Evolutionary conservation across 2,797 vertebrate genomes (phyloP), one percentile per base, ranked within the genome.

Genomic region (Oreochromis mossambicus): DNA sequence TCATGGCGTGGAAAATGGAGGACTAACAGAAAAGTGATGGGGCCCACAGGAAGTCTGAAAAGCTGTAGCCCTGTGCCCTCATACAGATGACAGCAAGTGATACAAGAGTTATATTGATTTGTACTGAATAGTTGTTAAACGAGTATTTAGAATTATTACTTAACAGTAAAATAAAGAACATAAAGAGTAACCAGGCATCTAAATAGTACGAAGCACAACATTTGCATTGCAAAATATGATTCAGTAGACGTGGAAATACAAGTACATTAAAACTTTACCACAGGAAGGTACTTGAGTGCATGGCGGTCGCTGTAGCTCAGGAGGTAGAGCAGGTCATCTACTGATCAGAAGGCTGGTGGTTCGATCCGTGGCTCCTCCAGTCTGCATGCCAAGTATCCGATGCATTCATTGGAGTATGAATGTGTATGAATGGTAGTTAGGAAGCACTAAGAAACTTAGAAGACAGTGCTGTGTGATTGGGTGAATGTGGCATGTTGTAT

Each of bases 191-290:
- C 14, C 13, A 26, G 13, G 13, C 63, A 41, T 21, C 36, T 6
- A 66, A 41, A 66, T 63, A 1, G 32, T 41, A 0, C 12, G 0
- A 68, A 68, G 63, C n/a, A 0, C 61, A 66, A 68, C 36, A 66
- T 66, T 66, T 66, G 61, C 11, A 36, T 12, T 3, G 56, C 29
- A 63, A 36, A 61, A 34, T 61, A 4, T 19, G 56, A 1, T 32
- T 17, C 14, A 2, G 58, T 66, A 1, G 11, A 38, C 0, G 1
- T 68, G 21, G 36, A 24, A 68, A 68, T 14, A 41, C 5, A 41
- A 41, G n/a, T 9, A 6, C 7, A 14, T 66, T 34, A 34, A 58
- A 58, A 58, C 5, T 34, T 9, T 58, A 32, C 14, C 8, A 32
- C 15, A 19, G 15, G 29, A 0, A 61, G 19, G 56, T 61, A 19